phyloP scores from a whole-genome alignment of 2,113 vertebrate species.

The Peromyscus polionotus region DNA sequence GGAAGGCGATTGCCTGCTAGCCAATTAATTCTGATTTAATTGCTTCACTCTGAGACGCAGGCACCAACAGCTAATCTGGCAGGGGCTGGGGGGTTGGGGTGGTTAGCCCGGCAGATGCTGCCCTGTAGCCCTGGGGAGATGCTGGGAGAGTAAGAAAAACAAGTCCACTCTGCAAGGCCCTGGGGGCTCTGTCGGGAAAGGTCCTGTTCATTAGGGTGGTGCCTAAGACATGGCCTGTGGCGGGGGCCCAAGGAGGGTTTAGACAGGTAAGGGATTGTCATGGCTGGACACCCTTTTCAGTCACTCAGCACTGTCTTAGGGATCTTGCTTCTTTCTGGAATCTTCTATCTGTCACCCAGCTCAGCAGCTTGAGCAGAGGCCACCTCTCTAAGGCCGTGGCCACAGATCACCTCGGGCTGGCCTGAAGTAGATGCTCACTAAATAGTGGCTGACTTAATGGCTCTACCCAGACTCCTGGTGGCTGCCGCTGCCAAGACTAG shows the following conservation, averaged over 20 bases:
- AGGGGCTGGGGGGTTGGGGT: not conserved
- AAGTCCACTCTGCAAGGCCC: not conserved
- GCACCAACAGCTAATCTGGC: constrained; percentile 64
- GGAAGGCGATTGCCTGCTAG: constrained; percentile 43
- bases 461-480: not conserved
- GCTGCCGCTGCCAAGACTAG: not conserved
- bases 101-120: not conserved
- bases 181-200: not conserved
- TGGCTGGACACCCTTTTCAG: not conserved
- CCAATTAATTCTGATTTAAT: constrained; percentile 84
- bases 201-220: not conserved
- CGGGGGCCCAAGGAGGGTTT: not conserved
- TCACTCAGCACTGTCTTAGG: not conserved
- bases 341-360: not conserved
- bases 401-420: not conserved
- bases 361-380: not conserved
- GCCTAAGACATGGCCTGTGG: not conserved
- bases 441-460: not conserved
- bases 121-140: not conserved
- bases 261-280: not conserved
- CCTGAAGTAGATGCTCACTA: not conserved
- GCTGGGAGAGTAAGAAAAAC: constrained; percentile 7
- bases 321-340: not conserved
- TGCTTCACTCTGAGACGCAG: constrained; percentile 60
- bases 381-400: not conserved